phyloP scores from a whole-genome alignment of 2,113 vertebrate species.

The Oryzias woworae region DNA sequence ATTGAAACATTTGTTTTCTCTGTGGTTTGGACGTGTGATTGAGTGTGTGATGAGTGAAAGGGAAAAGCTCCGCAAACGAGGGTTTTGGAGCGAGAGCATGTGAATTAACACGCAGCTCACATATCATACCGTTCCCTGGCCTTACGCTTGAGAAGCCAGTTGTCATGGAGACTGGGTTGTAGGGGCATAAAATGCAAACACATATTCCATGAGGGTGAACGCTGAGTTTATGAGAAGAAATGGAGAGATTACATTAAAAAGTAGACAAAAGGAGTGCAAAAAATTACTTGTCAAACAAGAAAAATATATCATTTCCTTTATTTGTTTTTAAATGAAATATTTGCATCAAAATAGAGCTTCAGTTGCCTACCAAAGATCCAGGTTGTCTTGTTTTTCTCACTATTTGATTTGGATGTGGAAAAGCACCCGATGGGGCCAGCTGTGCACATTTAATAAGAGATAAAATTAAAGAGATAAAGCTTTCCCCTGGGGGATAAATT shows the following conservation, averaged over 20 bases:
- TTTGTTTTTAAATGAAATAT: no score
- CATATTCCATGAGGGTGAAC: constrained; percentile 35
- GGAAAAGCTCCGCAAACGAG: constrained; percentile 3
- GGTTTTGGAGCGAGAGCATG: constrained; percentile 29
- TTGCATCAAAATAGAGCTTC: no score
- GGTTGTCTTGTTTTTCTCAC: no score
- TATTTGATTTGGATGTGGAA: no score
- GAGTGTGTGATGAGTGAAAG: constrained; percentile 6
- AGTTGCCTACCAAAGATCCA: no score
- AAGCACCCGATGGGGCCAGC: no score
- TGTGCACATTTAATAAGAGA: no score
- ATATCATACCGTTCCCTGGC: constrained; percentile 72
- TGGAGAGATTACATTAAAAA: constrained; percentile 11
- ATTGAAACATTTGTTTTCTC: constrained; percentile 21
- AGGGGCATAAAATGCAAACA: constrained; percentile 57
- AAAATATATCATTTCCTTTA: neutral
- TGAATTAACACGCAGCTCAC: constrained; percentile 74
- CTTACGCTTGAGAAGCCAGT: constrained; percentile 82
- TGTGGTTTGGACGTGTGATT: neutral
- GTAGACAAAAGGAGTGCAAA: neutral
- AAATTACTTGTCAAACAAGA: neutral
- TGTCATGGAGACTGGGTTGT: constrained; percentile 89
- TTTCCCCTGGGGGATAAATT: no score
- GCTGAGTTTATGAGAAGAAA: constrained; percentile 28
- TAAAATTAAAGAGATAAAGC: no score